Conservation (phyloP, 2,888 invertebrate genomes). For the Plagodis pulveraria region DNA sequence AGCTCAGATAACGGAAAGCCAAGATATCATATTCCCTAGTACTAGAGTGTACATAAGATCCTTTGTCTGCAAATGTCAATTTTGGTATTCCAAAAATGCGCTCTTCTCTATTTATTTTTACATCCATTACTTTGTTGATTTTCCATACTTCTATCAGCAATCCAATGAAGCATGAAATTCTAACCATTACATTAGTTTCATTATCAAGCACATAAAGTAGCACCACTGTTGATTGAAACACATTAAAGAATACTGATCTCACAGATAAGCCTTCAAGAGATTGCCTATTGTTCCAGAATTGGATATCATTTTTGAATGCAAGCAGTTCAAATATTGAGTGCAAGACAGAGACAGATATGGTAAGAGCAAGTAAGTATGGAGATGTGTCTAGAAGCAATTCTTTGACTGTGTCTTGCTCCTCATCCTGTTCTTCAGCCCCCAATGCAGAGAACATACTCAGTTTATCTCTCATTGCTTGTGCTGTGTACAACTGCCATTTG, state of each 20-base stretch:
- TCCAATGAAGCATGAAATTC: conserved; percentile 97
- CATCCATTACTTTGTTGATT: conserved; percentile 96
- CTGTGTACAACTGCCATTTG: conserved; percentile 99
- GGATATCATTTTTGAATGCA: conserved; percentile 99
- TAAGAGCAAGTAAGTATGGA: conserved; percentile 96
- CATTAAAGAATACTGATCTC: conserved; percentile 98
- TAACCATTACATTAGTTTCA: conserved; percentile 98
- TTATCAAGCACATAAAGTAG: conserved; percentile 98
- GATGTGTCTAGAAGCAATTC: conserved; percentile 98
- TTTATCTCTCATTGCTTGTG: conserved; percentile 96
- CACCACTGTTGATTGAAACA: conserved; percentile 98
- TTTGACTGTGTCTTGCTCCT: conserved; percentile 95
- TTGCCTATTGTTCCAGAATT: conserved; percentile 99
- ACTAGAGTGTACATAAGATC: conserved; percentile 97
- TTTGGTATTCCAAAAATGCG: conserved; percentile 93
- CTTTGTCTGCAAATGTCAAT: conserved; percentile 95
- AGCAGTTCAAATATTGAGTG: conserved; percentile 99
- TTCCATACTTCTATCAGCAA: conserved; percentile 99
- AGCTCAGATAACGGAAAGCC: conserved; percentile 98
- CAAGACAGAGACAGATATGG: conserved; percentile 95
- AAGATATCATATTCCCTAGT: conserved; percentile 97
- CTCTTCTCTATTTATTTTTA: conserved; percentile 90
- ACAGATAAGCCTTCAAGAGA: conserved; percentile 99
- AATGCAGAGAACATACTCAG: conserved; percentile 89
- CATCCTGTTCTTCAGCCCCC: conserved; percentile 91